Evolutionary conservation across 2,888 invertebrate species (phyloP), one percentile per base, ranked within the genome.

Genomic region (Heterodera filipjevi): DNA sequence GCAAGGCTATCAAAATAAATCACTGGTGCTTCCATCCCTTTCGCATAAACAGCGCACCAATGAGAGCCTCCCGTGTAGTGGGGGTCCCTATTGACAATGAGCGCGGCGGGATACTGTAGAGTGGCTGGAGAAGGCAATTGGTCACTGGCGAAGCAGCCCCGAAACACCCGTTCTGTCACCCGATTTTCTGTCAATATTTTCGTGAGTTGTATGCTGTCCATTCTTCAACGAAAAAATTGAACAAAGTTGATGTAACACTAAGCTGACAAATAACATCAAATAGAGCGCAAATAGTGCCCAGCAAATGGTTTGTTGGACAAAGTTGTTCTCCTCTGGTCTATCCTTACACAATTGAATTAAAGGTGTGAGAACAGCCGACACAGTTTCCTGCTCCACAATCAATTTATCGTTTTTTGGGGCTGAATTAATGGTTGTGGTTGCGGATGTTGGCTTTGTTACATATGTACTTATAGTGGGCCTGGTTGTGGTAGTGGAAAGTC

Each of bases 101-200:
- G 70, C 12, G 72, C 72, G 10, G 49, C 49, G 0, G 49, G 49
- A 16, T 49, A 76, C 70, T 76, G 16, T 74, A 59, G 32, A n/a
- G 30, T 27, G 5, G 12, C 12, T n/a, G n/a, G 27, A 72, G 27
- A 27, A 12, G 72, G 76, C 6, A 76, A 27, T 27, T 76, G n/a
- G 2, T 76, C 49, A 76, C 76, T 44, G 33, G 76, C 59, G 64
- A 76, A 76, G 39, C 76, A 76, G 30, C 76, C 76, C 27, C 16
- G 53, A 71, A 64, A 76, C 14, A 77, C 30, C 27, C 27, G 39
- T 16, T 19, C 32, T 27, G 76, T 76, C 27, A 3, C n/a, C 16
- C n/a, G 12, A 22, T 32, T 76, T 64, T n/a, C 12, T 6, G 3
- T 76, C 32, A 76, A 30, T 16, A 76, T 32, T 10, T 10, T 39